Evolutionary conservation across 2,797 vertebrate genomes (phyloP).

Genomic region (Rhinichthys osculus): DNA sequence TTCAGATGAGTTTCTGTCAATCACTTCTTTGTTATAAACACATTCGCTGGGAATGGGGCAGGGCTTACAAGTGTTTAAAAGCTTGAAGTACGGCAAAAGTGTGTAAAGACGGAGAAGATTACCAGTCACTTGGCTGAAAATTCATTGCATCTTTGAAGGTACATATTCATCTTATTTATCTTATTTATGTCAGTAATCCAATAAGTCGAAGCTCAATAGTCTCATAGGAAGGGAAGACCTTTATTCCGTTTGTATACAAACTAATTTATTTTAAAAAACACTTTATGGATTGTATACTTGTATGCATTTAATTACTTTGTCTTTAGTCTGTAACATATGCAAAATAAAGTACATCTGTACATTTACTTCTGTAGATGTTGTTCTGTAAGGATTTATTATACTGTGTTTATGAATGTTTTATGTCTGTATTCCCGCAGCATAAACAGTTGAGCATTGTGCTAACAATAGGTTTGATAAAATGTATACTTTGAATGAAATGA

Average conservation of each 20-base stretch:
- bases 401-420: background rate
- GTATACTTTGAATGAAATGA: background rate
- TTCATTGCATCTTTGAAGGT: constrained; percentile 3
- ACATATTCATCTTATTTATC: background rate
- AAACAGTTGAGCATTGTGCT: background rate
- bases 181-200: background rate
- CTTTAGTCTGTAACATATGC: background rate
- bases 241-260: background rate
- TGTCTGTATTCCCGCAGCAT: background rate
- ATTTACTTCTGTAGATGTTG: background rate
- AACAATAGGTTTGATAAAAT: background rate
- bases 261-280: too few relatives aligned
- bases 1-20: background rate
- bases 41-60: background rate
- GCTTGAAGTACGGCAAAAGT: too few relatives aligned
- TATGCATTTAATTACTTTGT: background rate
- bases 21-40: background rate
- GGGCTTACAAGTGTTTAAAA: background rate
- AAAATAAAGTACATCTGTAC: background rate
- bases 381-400: background rate
- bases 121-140: background rate
- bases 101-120: background rate
- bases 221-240: background rate
- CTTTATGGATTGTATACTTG: background rate
- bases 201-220: background rate